Evolutionary conservation across 2,113 vertebrate species (phyloP).

Genomic region (Trogon melanurus): DNA sequence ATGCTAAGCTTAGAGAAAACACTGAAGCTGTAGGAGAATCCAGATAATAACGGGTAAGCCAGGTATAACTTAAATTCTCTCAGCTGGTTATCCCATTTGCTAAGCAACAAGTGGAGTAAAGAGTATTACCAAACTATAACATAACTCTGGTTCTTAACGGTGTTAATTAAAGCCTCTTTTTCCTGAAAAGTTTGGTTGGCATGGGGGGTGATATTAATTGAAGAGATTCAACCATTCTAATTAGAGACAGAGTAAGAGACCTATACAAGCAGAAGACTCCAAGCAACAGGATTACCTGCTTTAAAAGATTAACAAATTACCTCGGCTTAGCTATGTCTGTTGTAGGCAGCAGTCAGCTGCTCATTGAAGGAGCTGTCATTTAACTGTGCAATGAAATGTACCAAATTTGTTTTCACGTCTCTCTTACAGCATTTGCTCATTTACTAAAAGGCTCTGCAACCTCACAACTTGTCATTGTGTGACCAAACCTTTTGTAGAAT

Average conservation of each 20-base stretch:
- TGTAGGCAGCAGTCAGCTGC: not conserved
- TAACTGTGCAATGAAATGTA: not conserved
- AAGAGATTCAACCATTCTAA: not conserved
- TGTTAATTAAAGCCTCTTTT: not conserved
- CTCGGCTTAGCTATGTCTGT: not conserved
- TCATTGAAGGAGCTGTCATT: not conserved
- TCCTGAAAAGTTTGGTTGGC: not conserved
- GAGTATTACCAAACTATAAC: not conserved
- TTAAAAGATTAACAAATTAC: not conserved
- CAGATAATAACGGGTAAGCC: not conserved
- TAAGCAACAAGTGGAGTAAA: not conserved
- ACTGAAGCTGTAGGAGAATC: not conserved
- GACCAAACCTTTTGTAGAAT: not conserved
- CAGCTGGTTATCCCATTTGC: not conserved
- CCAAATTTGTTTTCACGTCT: accelerated
- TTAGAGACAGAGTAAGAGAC: not conserved
- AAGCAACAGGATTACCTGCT: not conserved
- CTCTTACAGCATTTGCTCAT: not conserved
- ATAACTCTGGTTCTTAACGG: not conserved
- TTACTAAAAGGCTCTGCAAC: not conserved
- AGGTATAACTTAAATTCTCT: not conserved
- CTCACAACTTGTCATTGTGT: not conserved
- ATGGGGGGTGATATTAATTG: accelerated
- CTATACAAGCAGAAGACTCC: not conserved
- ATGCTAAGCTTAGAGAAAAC: not conserved